A percentile compares a stretch with the other conserved stretches of the same genome.
Evolutionary conservation across 2,797 vertebrate species (phyloP).

Genomic region (Sciurus vulgaris): DNA sequence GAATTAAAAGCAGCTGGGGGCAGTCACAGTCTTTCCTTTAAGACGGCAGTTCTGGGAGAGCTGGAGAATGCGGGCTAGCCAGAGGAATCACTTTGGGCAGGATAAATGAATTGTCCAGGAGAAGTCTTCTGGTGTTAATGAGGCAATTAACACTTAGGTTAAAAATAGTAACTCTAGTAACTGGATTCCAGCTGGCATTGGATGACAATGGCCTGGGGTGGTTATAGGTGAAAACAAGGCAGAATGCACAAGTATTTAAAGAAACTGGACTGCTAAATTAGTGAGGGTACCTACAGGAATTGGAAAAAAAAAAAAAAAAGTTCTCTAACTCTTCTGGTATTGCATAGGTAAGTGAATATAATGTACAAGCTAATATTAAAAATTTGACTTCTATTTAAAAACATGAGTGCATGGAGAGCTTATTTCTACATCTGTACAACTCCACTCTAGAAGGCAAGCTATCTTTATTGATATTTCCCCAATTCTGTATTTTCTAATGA

Average conservation of each 20-base stretch:
- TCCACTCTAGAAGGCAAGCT: constrained; percentile 16
- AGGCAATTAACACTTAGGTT: constrained; percentile 45
- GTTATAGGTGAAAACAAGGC: not conserved
- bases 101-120: constrained; percentile 58
- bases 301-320: not conserved
- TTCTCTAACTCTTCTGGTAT: not conserved
- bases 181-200: not conserved
- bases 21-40: constrained; percentile 28
- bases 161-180: not conserved
- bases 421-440: not conserved
- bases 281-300: not conserved
- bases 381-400: constrained; percentile 10
- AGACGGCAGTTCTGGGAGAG: not conserved
- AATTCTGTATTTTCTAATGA: not conserved
- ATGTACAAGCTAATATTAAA: not conserved
- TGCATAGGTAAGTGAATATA: not conserved
- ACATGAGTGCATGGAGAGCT: not conserved
- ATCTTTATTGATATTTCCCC: not conserved
- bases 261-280: not conserved
- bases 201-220: not conserved
- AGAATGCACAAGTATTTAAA: not conserved
- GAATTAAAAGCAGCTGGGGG: constrained; percentile 27
- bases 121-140: constrained; percentile 44
- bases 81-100: not conserved
- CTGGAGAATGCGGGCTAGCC: not conserved